These are phyloP conservation scores for Lamellibrachia luymesi DNA, from an alignment of 1,140 invertebrate genomes.

Conservation along the genomic window DNA sequence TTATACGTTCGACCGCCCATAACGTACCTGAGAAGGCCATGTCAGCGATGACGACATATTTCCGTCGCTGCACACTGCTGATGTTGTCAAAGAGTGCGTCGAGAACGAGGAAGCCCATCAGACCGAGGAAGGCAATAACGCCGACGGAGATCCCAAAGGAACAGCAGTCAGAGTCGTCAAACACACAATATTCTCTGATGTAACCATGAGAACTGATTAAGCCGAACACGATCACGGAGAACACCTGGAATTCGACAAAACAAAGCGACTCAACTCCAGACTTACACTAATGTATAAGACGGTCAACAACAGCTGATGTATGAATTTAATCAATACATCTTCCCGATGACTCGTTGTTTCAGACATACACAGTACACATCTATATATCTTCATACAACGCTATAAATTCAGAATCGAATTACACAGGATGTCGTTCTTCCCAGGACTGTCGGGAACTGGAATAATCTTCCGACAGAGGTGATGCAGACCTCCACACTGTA, in stretches of 20 bases:
- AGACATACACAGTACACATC: no score
- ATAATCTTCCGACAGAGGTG: no score
- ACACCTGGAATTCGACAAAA: conserved; percentile 70
- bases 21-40: background rate
- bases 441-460: no score
- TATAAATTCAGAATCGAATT: no score
- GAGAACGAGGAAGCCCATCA: conserved; percentile 82
- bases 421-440: no score
- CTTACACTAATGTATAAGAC: no score
- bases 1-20: no score
- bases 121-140: conserved; percentile 87
- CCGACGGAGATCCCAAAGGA: conserved; percentile 91
- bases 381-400: no score
- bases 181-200: conserved; percentile 72
- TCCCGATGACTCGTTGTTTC: no score
- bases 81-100: conserved; percentile 96
- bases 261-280: background rate
- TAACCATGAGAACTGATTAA: conserved; percentile 90
- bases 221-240: conserved; percentile 95
- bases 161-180: conserved; percentile 85
- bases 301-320: no score
- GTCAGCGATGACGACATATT: background rate
- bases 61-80: conserved; percentile 63
- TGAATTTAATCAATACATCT: no score
- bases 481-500: background rate